Percentiles rank a stretch among this genome's conserved stretches.
Evolutionary conservation across 2,113 vertebrate genomes (phyloP).

Genomic region (Esox niger): DNA sequence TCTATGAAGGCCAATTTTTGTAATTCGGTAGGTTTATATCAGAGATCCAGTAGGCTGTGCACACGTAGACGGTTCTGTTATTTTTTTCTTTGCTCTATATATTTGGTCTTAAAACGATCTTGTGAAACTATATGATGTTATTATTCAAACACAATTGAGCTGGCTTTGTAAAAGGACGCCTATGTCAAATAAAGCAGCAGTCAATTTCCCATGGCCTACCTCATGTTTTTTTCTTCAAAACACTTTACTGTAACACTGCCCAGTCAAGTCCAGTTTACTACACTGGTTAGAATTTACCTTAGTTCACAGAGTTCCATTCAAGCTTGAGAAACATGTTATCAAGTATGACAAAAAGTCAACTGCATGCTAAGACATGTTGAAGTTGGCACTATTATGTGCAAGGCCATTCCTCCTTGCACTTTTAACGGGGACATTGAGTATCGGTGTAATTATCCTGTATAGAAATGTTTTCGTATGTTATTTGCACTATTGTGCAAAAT

Average conservation of each 20-base stretch:
- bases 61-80: no score
- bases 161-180: no score
- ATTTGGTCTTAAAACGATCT: no score
- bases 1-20: no score
- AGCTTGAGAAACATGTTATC: constrained; percentile 50
- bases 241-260: constrained; percentile 18
- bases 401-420: constrained; percentile 20
- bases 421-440: neutral
- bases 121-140: no score
- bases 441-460: no score
- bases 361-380: constrained; percentile 42
- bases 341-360: constrained; percentile 23
- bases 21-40: constrained; percentile 22
- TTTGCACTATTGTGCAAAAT: no score
- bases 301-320: constrained; percentile 12
- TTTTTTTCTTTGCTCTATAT: no score
- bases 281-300: constrained; percentile 20
- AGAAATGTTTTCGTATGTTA: neutral
- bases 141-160: no score
- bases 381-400: constrained; percentile 8
- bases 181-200: neutral
- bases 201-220: constrained; percentile 22
- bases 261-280: constrained; percentile 32
- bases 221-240: constrained; percentile 7
- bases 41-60: constrained; percentile 5